Conservation (phyloP, 64 coral and sea anemone species). For the Stichodactyla helianthus region DNA sequence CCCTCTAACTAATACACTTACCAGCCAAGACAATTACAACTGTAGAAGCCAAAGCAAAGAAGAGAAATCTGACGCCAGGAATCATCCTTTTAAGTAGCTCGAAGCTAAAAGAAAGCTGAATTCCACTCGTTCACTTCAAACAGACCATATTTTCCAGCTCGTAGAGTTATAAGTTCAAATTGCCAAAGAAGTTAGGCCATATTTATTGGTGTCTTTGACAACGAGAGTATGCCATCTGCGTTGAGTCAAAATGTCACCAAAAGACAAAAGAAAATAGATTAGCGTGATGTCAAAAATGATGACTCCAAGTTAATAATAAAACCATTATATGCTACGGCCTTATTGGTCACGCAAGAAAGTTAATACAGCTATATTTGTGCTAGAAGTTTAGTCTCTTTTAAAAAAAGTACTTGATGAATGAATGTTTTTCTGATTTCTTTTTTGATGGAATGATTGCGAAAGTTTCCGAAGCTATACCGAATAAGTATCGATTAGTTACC, state of each 20-base stretch:
- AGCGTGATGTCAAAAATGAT: neutral
- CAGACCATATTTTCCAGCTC: neutral
- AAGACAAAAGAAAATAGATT: neutral
- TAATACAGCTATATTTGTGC: too few species aligned
- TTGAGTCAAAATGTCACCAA: neutral
- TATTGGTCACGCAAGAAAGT: neutral
- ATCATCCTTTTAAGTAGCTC: neutral
- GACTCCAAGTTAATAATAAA: conserved; percentile 10
- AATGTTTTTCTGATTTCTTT: too few species aligned
- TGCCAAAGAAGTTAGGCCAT: neutral
- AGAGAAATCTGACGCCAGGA: neutral
- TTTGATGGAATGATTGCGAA: too few species aligned
- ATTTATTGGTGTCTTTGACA: neutral
- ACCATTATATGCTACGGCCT: neutral
- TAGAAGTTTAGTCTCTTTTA: too few species aligned
- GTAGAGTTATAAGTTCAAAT: neutral
- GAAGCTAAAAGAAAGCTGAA: neutral
- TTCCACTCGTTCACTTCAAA: neutral
- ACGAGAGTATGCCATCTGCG: conserved; percentile 10
- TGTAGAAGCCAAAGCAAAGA: neutral
- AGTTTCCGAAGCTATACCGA: neutral
- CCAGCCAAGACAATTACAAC: neutral
- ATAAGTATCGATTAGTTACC: neutral
- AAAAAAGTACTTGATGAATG: too few species aligned
- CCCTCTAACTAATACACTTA: neutral